Percentiles rank a stretch among this genome's conserved stretches.
These are phyloP conservation scores for Tonatia bakeri DNA, from an alignment of 2,113 vertebrate species.

Conservation along the genomic window DNA sequence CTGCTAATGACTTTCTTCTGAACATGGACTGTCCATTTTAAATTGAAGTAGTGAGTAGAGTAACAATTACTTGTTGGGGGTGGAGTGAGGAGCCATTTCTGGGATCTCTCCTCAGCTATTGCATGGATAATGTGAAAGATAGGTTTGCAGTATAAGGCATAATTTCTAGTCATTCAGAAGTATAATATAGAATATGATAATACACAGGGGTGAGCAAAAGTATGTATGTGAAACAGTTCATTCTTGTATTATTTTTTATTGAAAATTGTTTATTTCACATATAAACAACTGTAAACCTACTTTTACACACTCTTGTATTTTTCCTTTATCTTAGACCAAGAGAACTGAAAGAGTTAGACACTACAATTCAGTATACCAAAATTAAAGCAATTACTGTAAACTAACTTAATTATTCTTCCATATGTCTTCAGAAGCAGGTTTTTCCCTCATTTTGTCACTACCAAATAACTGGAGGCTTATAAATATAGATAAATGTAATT, in stretches of 20 bases:
- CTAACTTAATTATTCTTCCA: slow-evolving; percentile 59
- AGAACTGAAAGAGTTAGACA: slow-evolving; percentile 68
- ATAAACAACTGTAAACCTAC: background rate
- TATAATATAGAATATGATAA: slow-evolving; percentile 4
- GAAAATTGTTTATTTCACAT: too few species aligned
- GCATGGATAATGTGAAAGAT: background rate
- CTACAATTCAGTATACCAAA: slow-evolving; percentile 61
- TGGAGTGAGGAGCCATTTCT: background rate
- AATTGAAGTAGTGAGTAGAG: background rate
- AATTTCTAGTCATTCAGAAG: slow-evolving; percentile 37
- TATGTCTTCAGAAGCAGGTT: slow-evolving; percentile 37
- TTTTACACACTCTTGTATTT: slow-evolving; percentile 20
- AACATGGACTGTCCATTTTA: slow-evolving; percentile 24
- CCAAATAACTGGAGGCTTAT: slow-evolving; percentile 53
- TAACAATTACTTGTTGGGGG: background rate
- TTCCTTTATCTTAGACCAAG: slow-evolving; percentile 47
- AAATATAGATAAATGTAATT: slow-evolving; percentile 67
- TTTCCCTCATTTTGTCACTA: background rate
- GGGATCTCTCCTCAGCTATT: background rate
- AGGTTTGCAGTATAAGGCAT: slow-evolving; percentile 29
- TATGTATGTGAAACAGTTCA: too few species aligned
- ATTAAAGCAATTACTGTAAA: slow-evolving; percentile 68
- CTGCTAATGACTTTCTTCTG: slow-evolving; percentile 11
- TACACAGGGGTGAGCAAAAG: background rate
- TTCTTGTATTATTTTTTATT: too few species aligned